Evolutionary conservation across 1,140 invertebrate genomes (phyloP).

Genomic region (Popillia japonica): DNA sequence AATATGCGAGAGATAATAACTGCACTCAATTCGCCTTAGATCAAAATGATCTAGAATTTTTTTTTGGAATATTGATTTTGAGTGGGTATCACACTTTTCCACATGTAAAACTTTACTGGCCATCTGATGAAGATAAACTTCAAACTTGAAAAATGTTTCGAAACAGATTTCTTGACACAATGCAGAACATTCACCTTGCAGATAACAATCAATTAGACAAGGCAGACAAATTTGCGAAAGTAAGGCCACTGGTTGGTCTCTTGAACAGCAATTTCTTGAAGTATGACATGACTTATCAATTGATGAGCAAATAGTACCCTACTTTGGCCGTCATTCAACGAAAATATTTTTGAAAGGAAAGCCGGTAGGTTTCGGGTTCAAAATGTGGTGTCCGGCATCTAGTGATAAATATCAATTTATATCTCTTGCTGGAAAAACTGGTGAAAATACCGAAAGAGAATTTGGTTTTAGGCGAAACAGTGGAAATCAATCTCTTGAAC

Average conservation of each 20-base stretch:
- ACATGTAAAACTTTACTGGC: constrained; percentile 51
- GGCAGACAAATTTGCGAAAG: constrained; percentile 32
- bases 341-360: too few species aligned
- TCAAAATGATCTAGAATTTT: too few species aligned
- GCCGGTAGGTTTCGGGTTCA: too few species aligned
- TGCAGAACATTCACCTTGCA: neutral
- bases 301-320: too few species aligned
- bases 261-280: neutral
- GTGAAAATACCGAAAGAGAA: too few species aligned
- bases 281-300: constrained; percentile 57
- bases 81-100: constrained; percentile 53
- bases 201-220: constrained; percentile 20
- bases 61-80: constrained; percentile 52
- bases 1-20: constrained; percentile 27
- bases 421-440: too few species aligned
- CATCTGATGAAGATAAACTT: constrained; percentile 54
- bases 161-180: constrained; percentile 26
- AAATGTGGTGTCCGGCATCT: too few species aligned
- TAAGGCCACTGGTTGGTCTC: too few species aligned
- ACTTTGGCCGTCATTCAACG: too few species aligned
- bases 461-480: too few species aligned
- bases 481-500: too few species aligned
- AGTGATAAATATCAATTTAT: too few species aligned
- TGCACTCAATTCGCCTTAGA: neutral
- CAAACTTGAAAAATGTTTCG: constrained; percentile 44